Base-by-base conservation (phyloP, 2,888 invertebrate genomes). In the Eulithis testata region DNA sequence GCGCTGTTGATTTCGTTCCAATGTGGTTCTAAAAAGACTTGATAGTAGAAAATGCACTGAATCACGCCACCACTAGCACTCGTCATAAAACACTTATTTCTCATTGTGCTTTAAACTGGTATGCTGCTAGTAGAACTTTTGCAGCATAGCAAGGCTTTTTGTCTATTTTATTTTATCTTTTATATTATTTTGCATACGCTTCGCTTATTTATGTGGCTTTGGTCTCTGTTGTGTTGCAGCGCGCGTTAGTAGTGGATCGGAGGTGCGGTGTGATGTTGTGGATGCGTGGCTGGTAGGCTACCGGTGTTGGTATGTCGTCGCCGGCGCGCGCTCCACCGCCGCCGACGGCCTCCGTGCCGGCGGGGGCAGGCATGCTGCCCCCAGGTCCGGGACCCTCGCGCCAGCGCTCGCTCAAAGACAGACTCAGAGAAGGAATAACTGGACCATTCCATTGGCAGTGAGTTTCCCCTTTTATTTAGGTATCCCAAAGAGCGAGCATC, bases 361-460 rank as follows among this genome's bases (percentile, higher is more conserved):
- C 93, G 70, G 93, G 93, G 73, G 90, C 91, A 73, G 93, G 88
- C 78, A 80, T 85, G 81, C 81, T 93, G 76, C 92, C 93, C 62
- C 88, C 91, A 21, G 92, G 91, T 40, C 91, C 92, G 8, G 93
- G 90, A 11, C 96, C 96, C 64, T 94, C 96, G 68, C 93, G 96
- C 65, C 96, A 96, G 81, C 94, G 96, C 70, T 96, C 96, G 60
- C 93, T 96, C 77, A 96, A 96, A 87, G 96, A 96, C 86, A 94
- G 96, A 63, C 95, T 96, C 60, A 94, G 96, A 85, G 96, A 96
- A 73, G 96, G 96, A 81, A 96, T 96, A 83, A 95, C 96, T 57
- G 96, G 96, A 87, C 96, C 96, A 79, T 96, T 96, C 85, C 94
- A 95, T 80, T 96, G 96, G 96, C 96, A 96, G 96, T 96, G 94